A percentile compares a stretch with the other conserved stretches of the same genome.
phyloP scores from a whole-genome alignment of 2,797 vertebrate species.

The Propithecus perrieri region DNA sequence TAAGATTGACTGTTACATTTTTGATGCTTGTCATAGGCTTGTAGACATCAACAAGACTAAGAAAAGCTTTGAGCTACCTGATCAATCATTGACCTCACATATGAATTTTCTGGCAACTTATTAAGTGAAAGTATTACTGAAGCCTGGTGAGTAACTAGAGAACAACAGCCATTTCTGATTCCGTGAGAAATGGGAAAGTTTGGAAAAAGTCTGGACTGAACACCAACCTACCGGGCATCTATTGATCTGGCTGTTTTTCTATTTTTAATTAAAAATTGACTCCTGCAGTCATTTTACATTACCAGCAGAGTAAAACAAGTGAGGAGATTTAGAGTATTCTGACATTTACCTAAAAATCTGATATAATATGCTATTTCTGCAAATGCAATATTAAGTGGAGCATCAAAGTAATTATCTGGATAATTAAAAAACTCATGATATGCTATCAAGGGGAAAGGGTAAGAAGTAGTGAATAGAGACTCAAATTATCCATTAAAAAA shows the following conservation, averaged over 20 bases:
- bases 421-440: constrained; percentile 56
- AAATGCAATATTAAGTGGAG: constrained; percentile 38
- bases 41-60: constrained; percentile 66
- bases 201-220: constrained; percentile 58
- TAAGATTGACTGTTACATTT: constrained; percentile 10
- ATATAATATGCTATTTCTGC: not conserved
- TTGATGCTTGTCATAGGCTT: not conserved
- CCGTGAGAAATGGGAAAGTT: constrained; percentile 27
- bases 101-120: constrained; percentile 67
- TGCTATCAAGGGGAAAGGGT: constrained; percentile 43
- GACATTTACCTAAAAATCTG: constrained; percentile 42
- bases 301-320: constrained; percentile 65
- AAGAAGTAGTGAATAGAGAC: not conserved
- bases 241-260: constrained; percentile 72
- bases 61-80: constrained; percentile 51
- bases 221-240: constrained; percentile 34
- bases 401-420: constrained; percentile 46
- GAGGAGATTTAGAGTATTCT: constrained; percentile 29
- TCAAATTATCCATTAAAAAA: constrained; percentile 66
- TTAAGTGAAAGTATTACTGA: constrained; percentile 67
- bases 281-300: constrained; percentile 77
- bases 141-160: constrained; percentile 46
- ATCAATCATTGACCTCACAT: constrained; percentile 49
- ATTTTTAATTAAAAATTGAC: constrained; percentile 83
- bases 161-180: constrained; percentile 51